These are phyloP conservation scores for Aphyosemion australe DNA, from an alignment of 2,113 vertebrate genomes.

Conservation along the genomic window DNA sequence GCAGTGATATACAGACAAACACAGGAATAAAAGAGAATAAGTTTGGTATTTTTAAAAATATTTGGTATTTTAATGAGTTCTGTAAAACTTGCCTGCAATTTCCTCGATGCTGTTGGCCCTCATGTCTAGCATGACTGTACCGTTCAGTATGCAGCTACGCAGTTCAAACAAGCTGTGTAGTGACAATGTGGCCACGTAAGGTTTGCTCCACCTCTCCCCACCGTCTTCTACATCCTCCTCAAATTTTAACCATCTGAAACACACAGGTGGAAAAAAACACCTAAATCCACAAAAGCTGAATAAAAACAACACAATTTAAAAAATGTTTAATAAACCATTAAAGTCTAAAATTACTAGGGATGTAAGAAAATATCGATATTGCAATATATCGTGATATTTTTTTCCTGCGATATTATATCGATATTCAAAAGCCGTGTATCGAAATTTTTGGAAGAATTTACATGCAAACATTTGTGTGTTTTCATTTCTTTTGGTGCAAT, in stretches of 20 bases:
- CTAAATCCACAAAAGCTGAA: background rate
- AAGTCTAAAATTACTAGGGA: background rate
- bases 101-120: slow-evolving; percentile 92
- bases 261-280: background rate
- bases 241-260: slow-evolving; percentile 88
- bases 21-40: background rate
- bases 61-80: background rate
- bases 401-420: no score
- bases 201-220: slow-evolving; percentile 95
- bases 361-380: no score
- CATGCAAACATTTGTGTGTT: no score
- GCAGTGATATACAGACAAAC: slow-evolving; percentile 1
- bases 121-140: slow-evolving; percentile 97
- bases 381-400: no score
- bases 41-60: background rate
- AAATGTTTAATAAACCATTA: background rate
- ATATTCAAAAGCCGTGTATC: no score
- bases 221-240: slow-evolving; percentile 97
- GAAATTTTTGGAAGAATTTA: no score
- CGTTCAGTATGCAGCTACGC: slow-evolving; percentile 93
- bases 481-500: no score
- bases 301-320: background rate
- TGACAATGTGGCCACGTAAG: slow-evolving; percentile 92
- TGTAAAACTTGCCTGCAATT: slow-evolving; percentile 84
- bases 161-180: slow-evolving; percentile 94